These are phyloP conservation scores for Pseudococcus viburni DNA, from an alignment of 2,888 invertebrate species.

Conservation along the genomic window DNA sequence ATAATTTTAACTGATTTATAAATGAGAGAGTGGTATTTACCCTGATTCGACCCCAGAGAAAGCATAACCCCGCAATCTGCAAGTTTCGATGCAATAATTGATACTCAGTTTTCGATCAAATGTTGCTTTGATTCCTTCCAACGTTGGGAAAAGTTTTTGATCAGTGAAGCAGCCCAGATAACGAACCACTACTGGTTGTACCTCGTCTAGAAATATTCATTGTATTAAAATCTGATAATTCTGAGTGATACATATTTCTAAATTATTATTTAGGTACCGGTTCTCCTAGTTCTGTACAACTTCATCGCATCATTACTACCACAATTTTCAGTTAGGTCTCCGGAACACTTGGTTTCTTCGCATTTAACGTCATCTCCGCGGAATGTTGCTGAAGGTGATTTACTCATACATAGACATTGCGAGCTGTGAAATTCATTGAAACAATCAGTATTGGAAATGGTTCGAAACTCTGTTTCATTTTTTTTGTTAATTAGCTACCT, in stretches of 20 bases:
- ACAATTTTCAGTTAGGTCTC: neutral
- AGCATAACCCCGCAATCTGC: neutral
- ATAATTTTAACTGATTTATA: no score
- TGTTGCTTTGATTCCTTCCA: neutral
- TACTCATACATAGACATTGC: neutral
- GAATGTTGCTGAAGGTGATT: neutral
- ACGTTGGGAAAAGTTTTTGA: neutral
- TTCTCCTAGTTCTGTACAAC: neutral
- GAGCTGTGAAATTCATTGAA: neutral
- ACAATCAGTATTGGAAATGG: neutral
- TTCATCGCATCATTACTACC: neutral
- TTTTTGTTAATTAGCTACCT: conserved; percentile 24
- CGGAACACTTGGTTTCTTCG: neutral
- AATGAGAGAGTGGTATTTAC: neutral
- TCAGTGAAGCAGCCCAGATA: neutral
- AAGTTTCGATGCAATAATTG: neutral
- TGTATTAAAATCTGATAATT: neutral
- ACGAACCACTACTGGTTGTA: neutral
- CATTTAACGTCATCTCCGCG: neutral
- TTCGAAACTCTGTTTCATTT: neutral
- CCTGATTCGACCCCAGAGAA: conserved; percentile 16
- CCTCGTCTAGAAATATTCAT: neutral
- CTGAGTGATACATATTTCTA: neutral
- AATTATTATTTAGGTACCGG: neutral
- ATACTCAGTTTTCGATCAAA: neutral